A percentile compares a stretch with the other conserved stretches of the same genome.
phyloP scores from a whole-genome alignment of 2,113 vertebrate genomes.

The Sapajus apella region DNA sequence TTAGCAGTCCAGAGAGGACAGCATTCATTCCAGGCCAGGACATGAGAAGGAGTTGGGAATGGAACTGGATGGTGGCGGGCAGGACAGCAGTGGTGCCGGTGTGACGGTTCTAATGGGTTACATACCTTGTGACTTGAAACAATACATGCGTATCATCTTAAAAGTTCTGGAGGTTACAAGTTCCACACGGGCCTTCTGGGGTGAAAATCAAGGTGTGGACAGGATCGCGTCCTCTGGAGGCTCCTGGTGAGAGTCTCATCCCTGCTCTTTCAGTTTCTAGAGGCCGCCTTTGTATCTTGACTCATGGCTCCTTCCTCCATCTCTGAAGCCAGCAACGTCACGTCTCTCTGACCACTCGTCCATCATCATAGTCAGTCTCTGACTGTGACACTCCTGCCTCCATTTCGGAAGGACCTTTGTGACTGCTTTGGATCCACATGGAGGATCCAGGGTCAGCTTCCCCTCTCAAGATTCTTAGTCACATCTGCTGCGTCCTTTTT shows the following conservation, averaged over 20 bases:
- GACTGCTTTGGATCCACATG: neutral
- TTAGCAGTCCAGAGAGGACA: conserved; percentile 7
- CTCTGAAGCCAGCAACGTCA: neutral
- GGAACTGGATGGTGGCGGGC: neutral
- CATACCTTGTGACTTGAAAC: neutral
- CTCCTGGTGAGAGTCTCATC: neutral
- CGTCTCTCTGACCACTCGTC: neutral
- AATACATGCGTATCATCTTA: neutral
- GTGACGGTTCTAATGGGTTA: neutral
- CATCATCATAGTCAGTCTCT: neutral
- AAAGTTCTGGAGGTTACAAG: neutral
- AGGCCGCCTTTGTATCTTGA: neutral
- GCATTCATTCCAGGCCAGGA: neutral
- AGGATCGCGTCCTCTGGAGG: neutral
- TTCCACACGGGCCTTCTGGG: neutral
- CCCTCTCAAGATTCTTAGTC: neutral
- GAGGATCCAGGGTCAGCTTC: neutral
- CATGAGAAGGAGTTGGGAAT: neutral
- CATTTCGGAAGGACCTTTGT: neutral
- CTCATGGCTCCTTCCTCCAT: neutral
- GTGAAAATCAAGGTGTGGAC: neutral
- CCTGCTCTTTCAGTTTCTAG: neutral
- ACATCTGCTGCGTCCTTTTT: neutral
- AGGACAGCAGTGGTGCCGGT: neutral
- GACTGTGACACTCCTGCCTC: neutral